These are phyloP conservation scores for Caenorhabditis sp. DNA, from an alignment of 2,888 invertebrate genomes.

Conservation along the genomic window DNA sequence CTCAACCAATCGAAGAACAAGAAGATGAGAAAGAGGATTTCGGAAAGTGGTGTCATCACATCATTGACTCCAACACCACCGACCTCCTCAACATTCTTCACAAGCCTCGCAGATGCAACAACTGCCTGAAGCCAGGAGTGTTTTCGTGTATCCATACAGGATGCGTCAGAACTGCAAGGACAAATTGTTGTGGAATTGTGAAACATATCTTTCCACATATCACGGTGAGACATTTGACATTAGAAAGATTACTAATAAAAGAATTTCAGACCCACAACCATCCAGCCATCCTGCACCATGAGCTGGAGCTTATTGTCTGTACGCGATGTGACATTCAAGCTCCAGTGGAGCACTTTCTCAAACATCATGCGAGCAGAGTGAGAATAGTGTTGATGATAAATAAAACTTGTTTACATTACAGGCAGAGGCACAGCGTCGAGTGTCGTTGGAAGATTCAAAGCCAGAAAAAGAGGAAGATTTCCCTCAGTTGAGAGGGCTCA, in stretches of 20 bases:
- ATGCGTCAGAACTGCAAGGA: neutral
- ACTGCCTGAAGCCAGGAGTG: neutral
- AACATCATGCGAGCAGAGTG: neutral
- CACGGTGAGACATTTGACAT: conserved; percentile 14
- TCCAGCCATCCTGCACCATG: conserved; percentile 36
- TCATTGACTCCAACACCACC: neutral
- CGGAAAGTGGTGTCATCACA: conserved; percentile 32
- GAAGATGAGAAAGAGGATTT: conserved; percentile 14
- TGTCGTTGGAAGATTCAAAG: no score
- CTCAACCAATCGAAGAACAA: neutral
- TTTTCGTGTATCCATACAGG: conserved; percentile 43
- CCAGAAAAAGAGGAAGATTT: neutral
- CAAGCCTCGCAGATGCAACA: neutral
- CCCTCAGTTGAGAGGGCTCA: neutral
- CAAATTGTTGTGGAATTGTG: conserved; percentile 25
- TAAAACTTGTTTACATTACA: neutral
- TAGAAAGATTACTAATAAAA: neutral
- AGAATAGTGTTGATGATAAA: neutral
- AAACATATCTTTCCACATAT: conserved; percentile 34
- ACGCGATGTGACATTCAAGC: conserved; percentile 17
- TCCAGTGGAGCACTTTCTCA: conserved; percentile 14
- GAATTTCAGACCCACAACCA: conserved; percentile 31
- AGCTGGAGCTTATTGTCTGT: conserved; percentile 9
- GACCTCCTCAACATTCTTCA: neutral
- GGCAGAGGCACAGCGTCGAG: no score